Evolutionary conservation across 2,888 invertebrate genomes (phyloP).

Genomic region (Apoderus coryli): DNA sequence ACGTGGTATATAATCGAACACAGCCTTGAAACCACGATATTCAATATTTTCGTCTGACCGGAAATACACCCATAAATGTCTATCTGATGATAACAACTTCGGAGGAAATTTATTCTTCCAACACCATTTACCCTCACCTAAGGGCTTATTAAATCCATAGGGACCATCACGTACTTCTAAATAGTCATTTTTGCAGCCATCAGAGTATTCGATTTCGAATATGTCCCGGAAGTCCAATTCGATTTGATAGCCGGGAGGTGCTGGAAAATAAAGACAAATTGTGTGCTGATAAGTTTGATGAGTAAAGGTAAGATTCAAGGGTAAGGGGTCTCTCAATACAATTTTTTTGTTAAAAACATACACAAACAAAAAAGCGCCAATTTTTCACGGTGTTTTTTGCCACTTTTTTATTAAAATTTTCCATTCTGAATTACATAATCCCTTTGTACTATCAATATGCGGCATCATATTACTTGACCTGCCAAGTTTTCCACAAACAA

Average conservation of each 20-base stretch:
- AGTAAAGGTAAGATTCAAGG: no score
- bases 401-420: no score
- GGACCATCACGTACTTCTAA: conserved; percentile 72
- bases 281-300: no score
- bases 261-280: conserved; percentile 31
- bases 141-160: conserved; percentile 53
- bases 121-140: conserved; percentile 35
- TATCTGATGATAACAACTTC: conserved; percentile 54
- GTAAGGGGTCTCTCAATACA: no score
- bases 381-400: no score
- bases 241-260: conserved; percentile 49
- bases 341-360: no score
- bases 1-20: conserved; percentile 51
- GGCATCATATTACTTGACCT: no score
- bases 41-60: conserved; percentile 70
- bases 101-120: conserved; percentile 66
- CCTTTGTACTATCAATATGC: no score
- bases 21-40: conserved; percentile 62
- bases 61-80: conserved; percentile 67
- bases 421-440: no score
- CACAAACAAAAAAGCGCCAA: no score
- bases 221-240: conserved; percentile 67
- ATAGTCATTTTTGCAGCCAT: conserved; percentile 63
- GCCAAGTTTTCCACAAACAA: no score
- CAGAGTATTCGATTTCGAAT: conserved; percentile 55